Percentiles rank a stretch among this genome's conserved stretches.
phyloP scores from a whole-genome alignment of 2,797 vertebrate genomes.

The Neostethus bicornis region DNA sequence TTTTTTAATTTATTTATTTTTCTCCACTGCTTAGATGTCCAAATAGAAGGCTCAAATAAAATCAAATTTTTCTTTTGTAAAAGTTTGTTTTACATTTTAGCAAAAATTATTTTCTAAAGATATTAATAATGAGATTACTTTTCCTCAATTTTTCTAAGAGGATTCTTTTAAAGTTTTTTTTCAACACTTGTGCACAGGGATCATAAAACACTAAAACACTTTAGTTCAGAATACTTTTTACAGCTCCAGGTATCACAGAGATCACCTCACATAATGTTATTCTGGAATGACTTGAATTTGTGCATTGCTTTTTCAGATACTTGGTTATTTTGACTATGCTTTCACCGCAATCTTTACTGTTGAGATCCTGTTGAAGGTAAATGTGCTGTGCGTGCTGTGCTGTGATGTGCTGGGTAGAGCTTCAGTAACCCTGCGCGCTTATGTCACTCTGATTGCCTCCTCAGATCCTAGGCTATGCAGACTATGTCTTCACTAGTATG shows the following conservation, averaged over 20 bases:
- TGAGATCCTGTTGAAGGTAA: slow-evolving; percentile 99
- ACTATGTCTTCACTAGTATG: slow-evolving; percentile 99
- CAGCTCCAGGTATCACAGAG: slow-evolving; percentile 14
- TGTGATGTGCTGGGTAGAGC: slow-evolving; percentile 71
- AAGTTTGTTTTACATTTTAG: too few species aligned
- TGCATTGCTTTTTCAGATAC: slow-evolving; percentile 94
- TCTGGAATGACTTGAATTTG: slow-evolving; percentile 65
- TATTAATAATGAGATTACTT: background rate
- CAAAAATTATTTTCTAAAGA: too few species aligned
- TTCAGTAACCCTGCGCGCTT: slow-evolving; percentile 82
- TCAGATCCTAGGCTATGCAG: slow-evolving; percentile 98
- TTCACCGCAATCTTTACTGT: slow-evolving; percentile 99
- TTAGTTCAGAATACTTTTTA: slow-evolving; percentile 9
- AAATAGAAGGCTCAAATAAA: too few species aligned
- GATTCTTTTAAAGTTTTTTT: background rate
- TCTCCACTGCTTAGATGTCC: too few species aligned
- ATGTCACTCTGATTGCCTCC: slow-evolving; percentile 85
- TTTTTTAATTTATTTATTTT: too few species aligned
- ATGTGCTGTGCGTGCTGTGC: slow-evolving; percentile 73
- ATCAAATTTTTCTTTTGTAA: too few species aligned
- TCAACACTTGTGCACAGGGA: background rate
- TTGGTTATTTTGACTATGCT: slow-evolving; percentile 99
- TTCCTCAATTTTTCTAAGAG: background rate
- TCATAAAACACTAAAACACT: background rate
- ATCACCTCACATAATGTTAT: slow-evolving; percentile 35